phyloP scores from a whole-genome alignment of 1,140 invertebrate species.

The Ips nitidus region DNA sequence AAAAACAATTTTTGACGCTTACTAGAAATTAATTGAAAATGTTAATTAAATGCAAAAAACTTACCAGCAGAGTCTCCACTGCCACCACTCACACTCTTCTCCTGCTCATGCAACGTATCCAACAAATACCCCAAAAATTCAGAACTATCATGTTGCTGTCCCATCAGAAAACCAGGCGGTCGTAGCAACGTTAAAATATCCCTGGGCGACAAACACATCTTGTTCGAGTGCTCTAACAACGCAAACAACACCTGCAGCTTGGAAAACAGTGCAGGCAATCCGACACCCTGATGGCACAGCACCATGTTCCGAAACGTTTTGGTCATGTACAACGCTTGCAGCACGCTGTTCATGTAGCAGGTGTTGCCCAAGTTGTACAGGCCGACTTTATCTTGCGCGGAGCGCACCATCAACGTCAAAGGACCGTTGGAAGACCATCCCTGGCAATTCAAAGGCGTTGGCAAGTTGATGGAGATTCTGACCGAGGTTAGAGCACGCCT shows the following conservation, averaged over 20 bases:
- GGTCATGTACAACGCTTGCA: conserved; percentile 81
- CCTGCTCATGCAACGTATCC: conserved; percentile 72
- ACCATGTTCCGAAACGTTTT: conserved; percentile 68
- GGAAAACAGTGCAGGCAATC: conserved; percentile 59
- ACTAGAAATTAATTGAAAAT: too few relatives aligned
- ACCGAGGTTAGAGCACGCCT: conserved; percentile 41
- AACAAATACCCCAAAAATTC: conserved; percentile 80
- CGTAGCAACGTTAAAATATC: conserved; percentile 67
- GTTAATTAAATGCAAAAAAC: neutral
- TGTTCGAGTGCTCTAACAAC: conserved; percentile 68
- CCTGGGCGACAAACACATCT: conserved; percentile 64
- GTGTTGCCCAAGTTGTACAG: conserved; percentile 84
- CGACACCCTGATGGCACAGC: conserved; percentile 54
- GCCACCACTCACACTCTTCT: conserved; percentile 43
- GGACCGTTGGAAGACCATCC: conserved; percentile 38
- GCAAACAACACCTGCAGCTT: conserved; percentile 76
- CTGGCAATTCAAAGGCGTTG: conserved; percentile 39
- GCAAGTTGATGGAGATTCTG: conserved; percentile 32
- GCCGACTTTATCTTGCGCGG: conserved; percentile 66
- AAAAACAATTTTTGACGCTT: too few relatives aligned
- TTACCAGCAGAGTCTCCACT: neutral
- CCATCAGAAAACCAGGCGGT: conserved; percentile 73
- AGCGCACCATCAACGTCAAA: conserved; percentile 31
- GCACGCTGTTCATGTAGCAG: conserved; percentile 84
- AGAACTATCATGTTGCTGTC: conserved; percentile 84